These are phyloP conservation scores for Zaprionus davidi DNA, from an alignment of 1,140 invertebrate species.

Conservation along the genomic window DNA sequence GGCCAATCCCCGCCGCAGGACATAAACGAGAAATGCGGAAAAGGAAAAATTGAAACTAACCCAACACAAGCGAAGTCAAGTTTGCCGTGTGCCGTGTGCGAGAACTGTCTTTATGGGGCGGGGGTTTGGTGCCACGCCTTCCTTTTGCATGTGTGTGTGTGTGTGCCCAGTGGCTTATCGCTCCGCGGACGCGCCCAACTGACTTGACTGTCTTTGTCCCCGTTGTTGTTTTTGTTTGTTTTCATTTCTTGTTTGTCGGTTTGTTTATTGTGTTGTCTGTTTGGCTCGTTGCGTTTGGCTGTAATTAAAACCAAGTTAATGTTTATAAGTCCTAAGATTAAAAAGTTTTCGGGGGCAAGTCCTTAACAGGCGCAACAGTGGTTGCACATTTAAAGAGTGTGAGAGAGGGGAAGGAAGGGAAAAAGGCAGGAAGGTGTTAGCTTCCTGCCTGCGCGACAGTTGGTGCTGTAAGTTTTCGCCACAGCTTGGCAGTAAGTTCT, in stretches of 20 bases:
- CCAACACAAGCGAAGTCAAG: conserved; percentile 64
- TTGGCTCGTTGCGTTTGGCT: conserved; percentile 31
- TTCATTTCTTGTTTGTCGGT: conserved; percentile 36
- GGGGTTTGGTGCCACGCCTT: conserved; percentile 19
- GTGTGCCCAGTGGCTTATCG: conserved; percentile 16
- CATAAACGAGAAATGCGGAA: conserved; percentile 48
- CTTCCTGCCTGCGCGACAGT: conserved; percentile 2
- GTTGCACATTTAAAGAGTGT: too few relatives aligned
- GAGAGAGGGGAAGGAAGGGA: not conserved
- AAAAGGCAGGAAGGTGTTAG: not conserved
- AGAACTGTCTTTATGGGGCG: conserved; percentile 25
- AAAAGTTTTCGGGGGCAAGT: conserved; percentile 33
- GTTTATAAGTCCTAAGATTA: conserved; percentile 64
- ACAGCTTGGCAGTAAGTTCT: not conserved
- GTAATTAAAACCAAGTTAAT: conserved; percentile 83
- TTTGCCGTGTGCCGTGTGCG: conserved; percentile 23
- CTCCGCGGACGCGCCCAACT: conserved; percentile 24
- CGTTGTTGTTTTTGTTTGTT: conserved; percentile 20
- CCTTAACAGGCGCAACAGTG: conserved; percentile 32
- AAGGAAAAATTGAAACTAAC: conserved; percentile 78
- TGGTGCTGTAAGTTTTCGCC: conserved; percentile 19
- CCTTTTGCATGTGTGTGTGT: conserved; percentile 7
- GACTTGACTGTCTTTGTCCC: conserved; percentile 6
- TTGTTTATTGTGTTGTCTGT: conserved; percentile 43
- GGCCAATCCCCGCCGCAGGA: conserved; percentile 50